A percentile compares a stretch with the other conserved stretches of the same genome.
These are phyloP conservation scores for Xestia c-nigrum DNA, from an alignment of 2,888 invertebrate genomes.

Conservation along the genomic window DNA sequence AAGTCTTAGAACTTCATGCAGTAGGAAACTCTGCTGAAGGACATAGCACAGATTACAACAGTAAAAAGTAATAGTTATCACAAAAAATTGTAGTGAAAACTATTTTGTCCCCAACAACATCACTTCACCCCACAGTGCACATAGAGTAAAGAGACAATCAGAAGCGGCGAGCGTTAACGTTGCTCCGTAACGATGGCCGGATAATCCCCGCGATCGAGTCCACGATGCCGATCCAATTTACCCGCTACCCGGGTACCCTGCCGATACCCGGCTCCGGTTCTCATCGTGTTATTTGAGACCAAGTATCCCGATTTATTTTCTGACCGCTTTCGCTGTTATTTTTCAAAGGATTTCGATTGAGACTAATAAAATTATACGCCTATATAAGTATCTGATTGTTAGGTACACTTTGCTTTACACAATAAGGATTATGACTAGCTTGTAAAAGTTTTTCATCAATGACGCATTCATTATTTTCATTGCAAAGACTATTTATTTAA, in stretches of 20 bases:
- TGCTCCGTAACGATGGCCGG: constrained; percentile 70
- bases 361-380: constrained; percentile 1
- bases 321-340: constrained; percentile 53
- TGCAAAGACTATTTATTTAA: background rate
- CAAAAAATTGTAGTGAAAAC: background rate
- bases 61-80: background rate
- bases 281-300: constrained; percentile 68
- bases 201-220: constrained; percentile 72
- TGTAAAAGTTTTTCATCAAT: background rate
- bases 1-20: background rate
- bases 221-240: constrained; percentile 79
- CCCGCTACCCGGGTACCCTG: constrained; percentile 54
- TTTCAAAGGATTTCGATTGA: constrained; percentile 32
- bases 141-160: constrained; percentile 77
- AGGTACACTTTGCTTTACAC: background rate
- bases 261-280: constrained; percentile 64
- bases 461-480: background rate
- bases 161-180: constrained; percentile 74
- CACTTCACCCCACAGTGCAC: constrained; percentile 61
- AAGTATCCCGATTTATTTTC: constrained; percentile 64
- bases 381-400: background rate
- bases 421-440: background rate
- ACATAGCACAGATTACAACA: background rate
- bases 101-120: constrained; percentile 1
- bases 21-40: background rate